These are phyloP conservation scores for Apodemia mormo DNA, from an alignment of 2,888 invertebrate species.

Conservation along the genomic window DNA sequence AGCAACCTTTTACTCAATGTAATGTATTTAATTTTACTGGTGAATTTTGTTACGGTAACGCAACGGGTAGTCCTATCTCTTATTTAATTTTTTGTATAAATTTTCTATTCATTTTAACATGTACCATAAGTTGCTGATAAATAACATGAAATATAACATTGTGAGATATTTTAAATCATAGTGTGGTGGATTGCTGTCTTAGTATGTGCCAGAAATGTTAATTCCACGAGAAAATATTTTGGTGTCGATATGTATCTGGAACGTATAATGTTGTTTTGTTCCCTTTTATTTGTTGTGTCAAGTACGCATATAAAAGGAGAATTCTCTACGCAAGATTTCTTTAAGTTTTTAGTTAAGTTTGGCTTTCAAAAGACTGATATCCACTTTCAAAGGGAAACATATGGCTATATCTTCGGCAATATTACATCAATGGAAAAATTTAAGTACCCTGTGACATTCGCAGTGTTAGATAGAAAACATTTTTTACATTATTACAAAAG, in stretches of 20 bases:
- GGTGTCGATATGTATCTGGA: conserved; percentile 59
- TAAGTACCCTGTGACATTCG: conserved; percentile 88
- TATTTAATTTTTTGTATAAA: no score
- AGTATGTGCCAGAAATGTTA: conserved; percentile 33
- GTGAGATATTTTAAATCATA: background rate
- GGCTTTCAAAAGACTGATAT: conserved; percentile 98
- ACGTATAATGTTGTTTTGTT: conserved; percentile 53
- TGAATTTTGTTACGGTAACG: no score
- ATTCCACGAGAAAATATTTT: conserved; percentile 30
- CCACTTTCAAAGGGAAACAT: conserved; percentile 91
- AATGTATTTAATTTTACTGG: no score
- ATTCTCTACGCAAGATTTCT: conserved; percentile 85
- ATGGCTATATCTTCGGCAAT: conserved; percentile 98
- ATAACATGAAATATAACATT: background rate
- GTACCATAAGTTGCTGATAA: no score
- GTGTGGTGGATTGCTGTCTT: background rate
- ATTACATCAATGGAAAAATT: conserved; percentile 88
- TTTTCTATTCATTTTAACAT: no score
- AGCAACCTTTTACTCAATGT: no score
- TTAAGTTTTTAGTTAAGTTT: conserved; percentile 96
- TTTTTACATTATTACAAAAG: conserved; percentile 95
- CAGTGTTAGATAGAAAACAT: conserved; percentile 93
- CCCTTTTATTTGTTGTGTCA: conserved; percentile 50
- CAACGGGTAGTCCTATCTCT: no score
- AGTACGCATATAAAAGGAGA: conserved; percentile 68